phyloP scores from a whole-genome alignment of 2,888 invertebrate genomes.

The Blastobasis adustella region DNA sequence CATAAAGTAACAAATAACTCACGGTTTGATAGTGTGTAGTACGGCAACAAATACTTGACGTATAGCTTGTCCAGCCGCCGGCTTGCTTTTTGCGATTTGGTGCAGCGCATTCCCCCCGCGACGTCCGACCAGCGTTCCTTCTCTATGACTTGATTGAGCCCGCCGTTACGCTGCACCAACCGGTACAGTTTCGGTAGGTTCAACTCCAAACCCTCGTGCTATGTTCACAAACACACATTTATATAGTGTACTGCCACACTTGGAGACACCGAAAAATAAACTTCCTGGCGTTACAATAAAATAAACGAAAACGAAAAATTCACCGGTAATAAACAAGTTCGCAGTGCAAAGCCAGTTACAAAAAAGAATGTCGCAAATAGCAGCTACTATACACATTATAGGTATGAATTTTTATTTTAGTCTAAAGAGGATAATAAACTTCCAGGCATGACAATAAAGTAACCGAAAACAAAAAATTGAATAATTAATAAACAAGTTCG shows the following conservation, averaged over 20 bases:
- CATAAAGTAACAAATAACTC: conserved; percentile 20
- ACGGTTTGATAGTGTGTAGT: conserved; percentile 87
- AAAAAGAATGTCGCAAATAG: too few species aligned
- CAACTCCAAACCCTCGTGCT: conserved; percentile 93
- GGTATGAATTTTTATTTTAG: neutral
- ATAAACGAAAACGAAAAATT: too few species aligned
- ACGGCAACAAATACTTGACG: conserved; percentile 92
- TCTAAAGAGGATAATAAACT: too few species aligned
- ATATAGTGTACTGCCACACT: too few species aligned
- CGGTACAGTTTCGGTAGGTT: conserved; percentile 90
- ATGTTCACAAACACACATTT: neutral
- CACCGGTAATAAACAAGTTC: too few species aligned
- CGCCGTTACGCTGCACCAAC: conserved; percentile 89
- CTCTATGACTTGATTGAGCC: conserved; percentile 89
- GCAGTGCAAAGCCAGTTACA: too few species aligned
- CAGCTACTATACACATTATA: too few species aligned
- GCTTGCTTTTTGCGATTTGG: conserved; percentile 85
- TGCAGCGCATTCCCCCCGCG: conserved; percentile 91
- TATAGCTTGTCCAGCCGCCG: conserved; percentile 92
- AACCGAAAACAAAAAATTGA: too few species aligned
- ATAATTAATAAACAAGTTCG: too few species aligned
- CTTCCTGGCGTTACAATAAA: too few species aligned
- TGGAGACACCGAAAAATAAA: too few species aligned
- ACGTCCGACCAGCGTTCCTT: conserved; percentile 92
- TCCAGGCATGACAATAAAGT: too few species aligned